Base-by-base conservation (phyloP, 2,888 invertebrate species). In the Pheosia gnoma region DNA sequence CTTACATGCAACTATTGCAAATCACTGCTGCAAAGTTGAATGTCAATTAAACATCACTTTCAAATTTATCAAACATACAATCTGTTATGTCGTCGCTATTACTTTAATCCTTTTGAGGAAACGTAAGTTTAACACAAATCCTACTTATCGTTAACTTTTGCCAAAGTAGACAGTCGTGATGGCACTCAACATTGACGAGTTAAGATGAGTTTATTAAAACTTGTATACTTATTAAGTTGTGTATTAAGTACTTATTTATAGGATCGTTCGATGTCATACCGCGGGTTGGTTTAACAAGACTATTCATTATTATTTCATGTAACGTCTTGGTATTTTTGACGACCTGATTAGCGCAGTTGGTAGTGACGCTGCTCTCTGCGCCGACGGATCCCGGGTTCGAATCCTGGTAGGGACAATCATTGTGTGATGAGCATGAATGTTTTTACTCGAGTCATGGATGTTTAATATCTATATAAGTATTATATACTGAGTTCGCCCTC, bases 171-270 rank as follows among this genome's bases (percentile, higher is more conserved):
- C 91, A 88, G 86, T 89, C 83, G 83, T 91, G 91, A 91, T 88
- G 90, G 89, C 89, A 86, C 85, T 86, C 85, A 85, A 84, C 87
- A 87, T 90, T 87, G 89, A 90, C 83, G 86, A 86, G 86, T 85
- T 84, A 82, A 86, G 88, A 85, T 82, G 83, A 87, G 87, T 91
- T 91, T 86, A 88, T 90, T 88, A 81, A 86, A 91, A 91, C 88
- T 91, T 91, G 86, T 85, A 84, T 89, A 88, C 88, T 91, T 91
- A 90, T 88, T 89, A 90, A 91, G 89, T 91, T 92, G 82, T 84
- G 84, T 90, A 90, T 89, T 90, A 89, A 84, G 81, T 79, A 81
- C 84, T 90, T 88, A 87, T 87, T 86, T 84, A 77, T 77, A 77
- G 79, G 78, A 79, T 67, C 85, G 82, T 83, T 79, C 74, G 80